Percentiles rank a stretch among this genome's conserved stretches.
Conservation (phyloP, 2,888 invertebrate genomes). For the Eristalinus aeneus region DNA sequence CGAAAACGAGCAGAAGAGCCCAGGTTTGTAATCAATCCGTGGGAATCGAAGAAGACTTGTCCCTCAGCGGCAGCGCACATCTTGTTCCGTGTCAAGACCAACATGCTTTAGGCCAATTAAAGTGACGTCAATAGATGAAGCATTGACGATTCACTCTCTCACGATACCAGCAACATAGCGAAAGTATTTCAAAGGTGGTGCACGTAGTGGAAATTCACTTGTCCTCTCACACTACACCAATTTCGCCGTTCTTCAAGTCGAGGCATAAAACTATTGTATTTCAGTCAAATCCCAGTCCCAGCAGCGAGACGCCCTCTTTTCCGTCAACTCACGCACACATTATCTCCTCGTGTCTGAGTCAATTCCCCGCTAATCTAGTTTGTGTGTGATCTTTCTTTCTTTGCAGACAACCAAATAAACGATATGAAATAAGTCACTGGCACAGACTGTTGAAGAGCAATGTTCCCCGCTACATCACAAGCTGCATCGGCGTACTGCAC, state of each 20-base stretch:
- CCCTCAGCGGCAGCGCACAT: neutral
- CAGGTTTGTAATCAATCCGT: conserved; percentile 32
- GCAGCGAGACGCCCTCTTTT: neutral
- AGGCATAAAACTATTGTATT: neutral
- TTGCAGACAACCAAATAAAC: neutral
- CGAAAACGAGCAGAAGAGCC: neutral
- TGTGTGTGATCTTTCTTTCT: neutral
- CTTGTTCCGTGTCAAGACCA: conserved; percentile 47
- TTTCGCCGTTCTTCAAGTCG: neutral
- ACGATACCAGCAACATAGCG: neutral
- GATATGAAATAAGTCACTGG: conserved; percentile 1
- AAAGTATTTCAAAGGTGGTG: conserved; percentile 15
- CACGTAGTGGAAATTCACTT: neutral
- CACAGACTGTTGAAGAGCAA: conserved; percentile 15
- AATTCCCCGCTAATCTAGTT: neutral
- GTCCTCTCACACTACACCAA: neutral
- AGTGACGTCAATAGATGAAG: conserved; percentile 22
- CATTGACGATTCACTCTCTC: neutral
- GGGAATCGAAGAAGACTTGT: conserved; percentile 7
- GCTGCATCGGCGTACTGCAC: conserved; percentile 58
- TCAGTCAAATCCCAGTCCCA: neutral
- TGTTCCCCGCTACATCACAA: conserved; percentile 69
- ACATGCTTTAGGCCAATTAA: conserved; percentile 1
- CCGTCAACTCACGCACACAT: neutral
- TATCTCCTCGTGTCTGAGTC: neutral